Evolutionary conservation across 2,113 vertebrate genomes (phyloP).

Genomic region (Gopherus evgoodei): DNA sequence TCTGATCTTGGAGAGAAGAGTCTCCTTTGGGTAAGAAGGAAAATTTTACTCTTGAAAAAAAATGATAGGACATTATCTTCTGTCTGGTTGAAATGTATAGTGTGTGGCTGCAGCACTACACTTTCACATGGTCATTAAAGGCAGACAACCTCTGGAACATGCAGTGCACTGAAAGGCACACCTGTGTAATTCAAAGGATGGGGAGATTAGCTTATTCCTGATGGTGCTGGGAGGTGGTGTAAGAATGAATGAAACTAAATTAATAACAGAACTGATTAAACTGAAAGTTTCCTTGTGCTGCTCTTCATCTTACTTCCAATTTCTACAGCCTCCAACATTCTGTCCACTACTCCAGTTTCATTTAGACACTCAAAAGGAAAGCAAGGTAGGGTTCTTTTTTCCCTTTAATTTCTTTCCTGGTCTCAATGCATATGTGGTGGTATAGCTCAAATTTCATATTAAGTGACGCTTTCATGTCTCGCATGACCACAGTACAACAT

Average conservation of each 20-base stretch:
- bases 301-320: background rate
- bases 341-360: constrained; percentile 1
- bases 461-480: background rate
- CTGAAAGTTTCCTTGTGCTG: background rate
- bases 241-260: background rate
- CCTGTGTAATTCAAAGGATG: background rate
- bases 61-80: background rate
- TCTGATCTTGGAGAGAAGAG: background rate
- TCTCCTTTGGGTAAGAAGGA: background rate
- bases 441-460: background rate
- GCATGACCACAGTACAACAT: background rate
- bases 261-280: background rate
- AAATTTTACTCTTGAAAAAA: background rate
- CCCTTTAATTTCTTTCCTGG: constrained; percentile 11
- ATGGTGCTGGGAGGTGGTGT: background rate
- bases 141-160: background rate
- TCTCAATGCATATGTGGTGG: background rate
- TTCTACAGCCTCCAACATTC: background rate
- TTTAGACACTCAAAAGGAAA: background rate
- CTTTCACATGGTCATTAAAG: background rate
- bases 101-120: too few species aligned
- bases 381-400: background rate
- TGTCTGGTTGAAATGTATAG: background rate
- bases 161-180: background rate
- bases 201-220: background rate